phyloP scores from a whole-genome alignment of 2,797 vertebrate species.

The Siniperca scherzeri region DNA sequence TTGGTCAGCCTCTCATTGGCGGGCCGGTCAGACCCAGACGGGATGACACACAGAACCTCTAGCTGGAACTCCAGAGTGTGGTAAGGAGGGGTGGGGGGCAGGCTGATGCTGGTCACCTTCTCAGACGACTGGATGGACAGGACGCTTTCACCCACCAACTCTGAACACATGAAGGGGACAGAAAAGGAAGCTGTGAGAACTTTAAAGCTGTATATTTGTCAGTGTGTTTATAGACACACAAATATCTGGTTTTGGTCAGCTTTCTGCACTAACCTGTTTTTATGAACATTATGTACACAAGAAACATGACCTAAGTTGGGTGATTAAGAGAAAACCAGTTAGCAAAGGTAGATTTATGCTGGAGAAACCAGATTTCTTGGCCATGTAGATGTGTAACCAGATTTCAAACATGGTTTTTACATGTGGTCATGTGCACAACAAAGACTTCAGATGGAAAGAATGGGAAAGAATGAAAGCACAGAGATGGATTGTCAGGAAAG shows the following conservation, averaged over 20 bases:
- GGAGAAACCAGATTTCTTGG: not conserved
- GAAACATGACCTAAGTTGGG: not conserved
- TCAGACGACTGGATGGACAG: constrained; percentile 94
- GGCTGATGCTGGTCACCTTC: constrained; percentile 94
- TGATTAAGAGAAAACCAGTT: not conserved
- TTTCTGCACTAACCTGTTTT: not conserved
- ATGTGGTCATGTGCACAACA: not conserved
- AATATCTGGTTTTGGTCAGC: not conserved
- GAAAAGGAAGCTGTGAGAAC: not conserved
- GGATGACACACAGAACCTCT: constrained; percentile 92
- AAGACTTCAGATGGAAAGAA: not conserved
- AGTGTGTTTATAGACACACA: not conserved
- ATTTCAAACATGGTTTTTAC: not conserved
- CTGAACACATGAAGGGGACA: constrained; percentile 71
- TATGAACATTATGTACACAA: not conserved
- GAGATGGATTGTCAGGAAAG: not conserved
- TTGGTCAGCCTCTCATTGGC: constrained; percentile 84
- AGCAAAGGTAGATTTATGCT: not conserved
- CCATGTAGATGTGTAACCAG: not conserved
- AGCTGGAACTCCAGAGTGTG: constrained; percentile 95
- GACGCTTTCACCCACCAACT: constrained; percentile 84
- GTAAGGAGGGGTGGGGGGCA: constrained; percentile 92
- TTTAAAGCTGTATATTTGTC: not conserved
- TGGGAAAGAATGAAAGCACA: not conserved
- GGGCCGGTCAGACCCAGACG: constrained; percentile 81